A percentile compares a stretch with the other conserved stretches of the same genome.
Conservation (phyloP, 1,140 invertebrate genomes). For the Chymomyza costata region DNA sequence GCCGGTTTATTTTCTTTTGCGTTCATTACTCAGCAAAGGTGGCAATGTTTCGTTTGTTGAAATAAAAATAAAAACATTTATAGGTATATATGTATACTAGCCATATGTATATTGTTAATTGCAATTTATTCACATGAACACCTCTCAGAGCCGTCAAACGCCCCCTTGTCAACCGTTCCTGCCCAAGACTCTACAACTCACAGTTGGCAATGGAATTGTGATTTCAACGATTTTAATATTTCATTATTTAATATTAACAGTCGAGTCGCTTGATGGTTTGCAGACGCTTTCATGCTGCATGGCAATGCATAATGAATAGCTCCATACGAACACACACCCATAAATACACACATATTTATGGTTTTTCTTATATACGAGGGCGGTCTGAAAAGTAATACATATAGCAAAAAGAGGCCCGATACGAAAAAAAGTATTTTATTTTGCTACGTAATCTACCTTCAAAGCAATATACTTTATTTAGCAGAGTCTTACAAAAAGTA, state of each 20-base stretch:
- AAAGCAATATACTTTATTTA: too few species aligned
- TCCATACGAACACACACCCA: slow-evolving; percentile 20
- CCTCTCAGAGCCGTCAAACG: too few species aligned
- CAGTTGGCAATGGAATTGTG: slow-evolving; percentile 22
- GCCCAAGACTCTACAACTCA: not conserved
- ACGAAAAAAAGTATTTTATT: too few species aligned
- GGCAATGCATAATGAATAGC: slow-evolving; percentile 63
- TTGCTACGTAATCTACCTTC: too few species aligned
- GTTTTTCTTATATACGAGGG: too few species aligned
- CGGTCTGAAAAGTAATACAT: too few species aligned
- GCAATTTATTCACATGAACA: slow-evolving; percentile 74
- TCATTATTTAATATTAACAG: slow-evolving; percentile 68
- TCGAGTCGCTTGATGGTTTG: not conserved
- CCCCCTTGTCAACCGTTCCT: slow-evolving; percentile 2
- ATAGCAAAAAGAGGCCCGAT: too few species aligned
- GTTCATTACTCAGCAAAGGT: slow-evolving; percentile 1
- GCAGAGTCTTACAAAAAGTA: too few species aligned
- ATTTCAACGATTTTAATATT: slow-evolving; percentile 67
- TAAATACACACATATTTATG: too few species aligned
- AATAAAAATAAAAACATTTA: too few species aligned
- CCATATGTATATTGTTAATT: slow-evolving; percentile 75
- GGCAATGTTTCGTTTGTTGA: slow-evolving; percentile 60
- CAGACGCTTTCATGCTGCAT: not conserved
- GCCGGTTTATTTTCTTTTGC: slow-evolving; percentile 10
- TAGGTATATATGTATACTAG: too few species aligned